Conservation (phyloP, 2,888 invertebrate genomes). For the Sphaerophoria rueppellii region DNA sequence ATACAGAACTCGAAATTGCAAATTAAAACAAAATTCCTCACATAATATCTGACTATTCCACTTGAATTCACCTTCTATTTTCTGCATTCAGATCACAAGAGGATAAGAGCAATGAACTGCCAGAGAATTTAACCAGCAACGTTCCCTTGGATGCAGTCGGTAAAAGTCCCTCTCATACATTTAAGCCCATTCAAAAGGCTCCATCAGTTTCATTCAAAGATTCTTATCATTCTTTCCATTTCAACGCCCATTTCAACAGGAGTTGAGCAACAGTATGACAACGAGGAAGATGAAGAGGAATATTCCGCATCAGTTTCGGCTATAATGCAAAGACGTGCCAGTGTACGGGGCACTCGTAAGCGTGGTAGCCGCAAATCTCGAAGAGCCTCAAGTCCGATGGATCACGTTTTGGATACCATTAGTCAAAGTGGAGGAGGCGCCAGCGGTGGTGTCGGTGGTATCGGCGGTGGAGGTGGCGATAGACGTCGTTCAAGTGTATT, state of each 20-base stretch:
- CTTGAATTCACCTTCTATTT: constrained; percentile 47
- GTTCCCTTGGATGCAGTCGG: constrained; percentile 76
- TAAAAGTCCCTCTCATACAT: constrained; percentile 71
- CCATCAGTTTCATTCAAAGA: constrained; percentile 43
- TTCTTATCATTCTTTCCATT: constrained; percentile 38
- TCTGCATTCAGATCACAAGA: constrained; percentile 73
- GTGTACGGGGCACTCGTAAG: constrained; percentile 86
- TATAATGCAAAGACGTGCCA: constrained; percentile 91
- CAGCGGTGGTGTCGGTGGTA: constrained; percentile 83
- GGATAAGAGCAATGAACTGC: constrained; percentile 75
- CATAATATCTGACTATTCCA: constrained; percentile 43
- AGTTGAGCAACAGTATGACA: constrained; percentile 69
- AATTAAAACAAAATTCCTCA: not conserved
- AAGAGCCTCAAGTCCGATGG: constrained; percentile 85
- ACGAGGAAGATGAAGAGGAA: constrained; percentile 88
- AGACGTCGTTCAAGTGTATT: constrained; percentile 88
- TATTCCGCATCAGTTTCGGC: constrained; percentile 93
- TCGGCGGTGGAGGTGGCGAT: constrained; percentile 75
- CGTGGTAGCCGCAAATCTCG: constrained; percentile 85
- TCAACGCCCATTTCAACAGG: constrained; percentile 49
- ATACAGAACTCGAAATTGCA: not conserved
- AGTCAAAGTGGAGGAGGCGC: constrained; percentile 71
- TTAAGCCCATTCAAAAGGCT: constrained; percentile 71
- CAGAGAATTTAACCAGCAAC: constrained; percentile 74
- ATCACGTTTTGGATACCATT: constrained; percentile 79